phyloP scores from a whole-genome alignment of 2,888 invertebrate species.

The Microplitis manilae region DNA sequence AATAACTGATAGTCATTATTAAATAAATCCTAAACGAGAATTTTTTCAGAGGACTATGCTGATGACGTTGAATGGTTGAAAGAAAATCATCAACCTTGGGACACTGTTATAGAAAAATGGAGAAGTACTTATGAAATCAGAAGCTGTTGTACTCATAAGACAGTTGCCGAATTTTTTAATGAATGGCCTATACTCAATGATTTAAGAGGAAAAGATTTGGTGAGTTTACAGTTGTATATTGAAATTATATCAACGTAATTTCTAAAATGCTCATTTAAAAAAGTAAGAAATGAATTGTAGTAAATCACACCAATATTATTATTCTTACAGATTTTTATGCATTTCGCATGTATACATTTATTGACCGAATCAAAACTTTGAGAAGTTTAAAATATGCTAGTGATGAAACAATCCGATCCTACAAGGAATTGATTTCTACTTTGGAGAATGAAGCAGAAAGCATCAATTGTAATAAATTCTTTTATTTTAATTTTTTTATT shows the following conservation, averaged over 20 bases:
- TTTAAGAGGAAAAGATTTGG: background rate
- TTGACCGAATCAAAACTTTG: background rate
- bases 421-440: background rate
- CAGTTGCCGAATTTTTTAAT: background rate
- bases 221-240: background rate
- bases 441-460: background rate
- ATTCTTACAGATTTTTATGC: conserved; percentile 4
- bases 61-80: background rate
- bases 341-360: background rate
- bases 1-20: background rate
- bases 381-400: background rate
- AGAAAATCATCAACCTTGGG: background rate
- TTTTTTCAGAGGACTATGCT: background rate
- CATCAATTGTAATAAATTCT: background rate
- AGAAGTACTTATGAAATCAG: background rate
- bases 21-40: background rate
- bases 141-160: background rate
- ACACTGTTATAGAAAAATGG: background rate
- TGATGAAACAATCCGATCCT: background rate
- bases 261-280: background rate
- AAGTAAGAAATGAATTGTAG: no score
- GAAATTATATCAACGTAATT: background rate
- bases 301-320: no score
- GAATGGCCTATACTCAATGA: background rate
- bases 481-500: background rate